Evolutionary conservation across 2,888 invertebrate species (phyloP), one percentile per base, ranked within the genome.

Genomic region (Drosophila mulleri): DNA sequence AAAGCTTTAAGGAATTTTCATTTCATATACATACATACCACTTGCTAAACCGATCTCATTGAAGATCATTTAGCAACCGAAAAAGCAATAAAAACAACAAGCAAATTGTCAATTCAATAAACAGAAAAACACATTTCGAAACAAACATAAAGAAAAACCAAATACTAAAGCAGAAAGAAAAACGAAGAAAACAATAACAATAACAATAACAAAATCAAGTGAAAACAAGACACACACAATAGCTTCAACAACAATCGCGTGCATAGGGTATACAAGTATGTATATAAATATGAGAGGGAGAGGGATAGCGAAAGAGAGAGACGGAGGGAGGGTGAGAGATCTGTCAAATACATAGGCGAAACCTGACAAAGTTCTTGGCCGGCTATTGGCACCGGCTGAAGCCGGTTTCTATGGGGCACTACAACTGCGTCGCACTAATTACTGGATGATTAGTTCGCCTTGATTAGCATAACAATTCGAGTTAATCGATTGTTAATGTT

Each of bases 181-280:
- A 41, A 42, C 32, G 53, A 18, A 68, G 26, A 58, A 8, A 12
- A 3, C 26, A 54, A 45, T 14, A 44, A 32, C 11, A 26, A 53
- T 26, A 61, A 37, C 39, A 47, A 50, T 62, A 62, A 29, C 1
- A 39, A 65, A 65, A 39, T 64, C 54, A 60, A 37, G 42, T 60
- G 60, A 54, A 56, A 66, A 58, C 48, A 67, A 65, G 80, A 72
- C 63, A 52, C 68, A 63, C 83, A 71, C 70, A 88, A 86, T 69
- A 87, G 54, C 52, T 72, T 70, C 58, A 80, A 56, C 61, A 76
- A 54, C 54, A 67, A 68, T 53, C 83, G 86, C 84, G 89, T 80
- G 87, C 47, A 80, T 68, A 54, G 59, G 67, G 77, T 80, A 80
- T 67, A 60, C 29, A 32, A 18, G 18, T 35, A 45, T 41, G 41